These are phyloP conservation scores for Orcinus orca DNA, from an alignment of 2,113 vertebrate species.

Conservation along the genomic window DNA sequence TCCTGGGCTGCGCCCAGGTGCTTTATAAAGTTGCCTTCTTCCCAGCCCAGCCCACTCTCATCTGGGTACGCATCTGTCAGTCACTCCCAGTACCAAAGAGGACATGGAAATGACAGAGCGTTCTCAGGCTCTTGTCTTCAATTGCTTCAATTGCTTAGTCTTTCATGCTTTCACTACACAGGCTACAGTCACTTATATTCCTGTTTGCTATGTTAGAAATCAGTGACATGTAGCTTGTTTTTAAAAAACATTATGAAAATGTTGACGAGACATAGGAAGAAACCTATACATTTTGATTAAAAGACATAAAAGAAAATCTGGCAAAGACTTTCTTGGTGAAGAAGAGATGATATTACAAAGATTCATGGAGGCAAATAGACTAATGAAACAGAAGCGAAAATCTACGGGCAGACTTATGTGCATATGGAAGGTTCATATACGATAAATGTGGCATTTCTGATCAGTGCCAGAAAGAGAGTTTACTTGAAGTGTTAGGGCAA, in stretches of 20 bases:
- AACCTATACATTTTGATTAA: neutral
- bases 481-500: neutral
- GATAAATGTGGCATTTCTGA: neutral
- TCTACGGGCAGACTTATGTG: neutral
- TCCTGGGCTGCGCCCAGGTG: neutral
- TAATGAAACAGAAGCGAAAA: neutral
- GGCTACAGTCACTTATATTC: neutral
- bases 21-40: neutral
- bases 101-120: neutral
- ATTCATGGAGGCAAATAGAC: neutral
- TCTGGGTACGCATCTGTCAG: neutral
- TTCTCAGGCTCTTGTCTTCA: neutral
- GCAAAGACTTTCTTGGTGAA: neutral
- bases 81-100: neutral
- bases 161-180: neutral
- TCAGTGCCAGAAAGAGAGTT: neutral
- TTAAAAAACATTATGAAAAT: neutral
- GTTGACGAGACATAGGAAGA: neutral
- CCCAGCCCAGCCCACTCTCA: neutral
- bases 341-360: neutral
- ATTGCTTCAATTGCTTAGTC: neutral
- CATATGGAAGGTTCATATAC: neutral
- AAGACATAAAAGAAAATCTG: constrained; percentile 2
- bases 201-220: neutral
- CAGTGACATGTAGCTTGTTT: neutral